Conservation (phyloP, 2,797 vertebrate genomes). For the Pipistrellus kuhlii region DNA sequence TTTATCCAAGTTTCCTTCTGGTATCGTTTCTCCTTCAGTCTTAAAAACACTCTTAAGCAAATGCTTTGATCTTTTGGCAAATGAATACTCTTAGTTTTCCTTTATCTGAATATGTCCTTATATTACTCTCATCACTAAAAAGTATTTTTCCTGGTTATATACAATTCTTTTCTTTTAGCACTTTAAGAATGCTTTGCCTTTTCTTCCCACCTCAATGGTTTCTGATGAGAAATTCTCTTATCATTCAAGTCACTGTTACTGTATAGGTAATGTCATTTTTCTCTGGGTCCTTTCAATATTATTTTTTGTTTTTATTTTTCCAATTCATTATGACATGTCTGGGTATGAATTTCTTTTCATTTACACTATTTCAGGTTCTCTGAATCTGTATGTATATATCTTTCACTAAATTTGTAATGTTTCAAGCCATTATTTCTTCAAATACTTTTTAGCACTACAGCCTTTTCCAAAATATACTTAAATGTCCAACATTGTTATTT, state of each 20-base stretch:
- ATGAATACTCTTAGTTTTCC: background rate
- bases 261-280: background rate
- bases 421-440: slow-evolving; percentile 8
- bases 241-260: background rate
- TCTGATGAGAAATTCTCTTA: background rate
- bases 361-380: slow-evolving; percentile 24
- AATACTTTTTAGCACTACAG: slow-evolving; percentile 19
- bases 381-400: background rate
- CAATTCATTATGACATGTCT: background rate
- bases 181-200: background rate
- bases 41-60: background rate
- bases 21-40: slow-evolving; percentile 5
- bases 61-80: slow-evolving; percentile 21
- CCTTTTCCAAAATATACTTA: slow-evolving; percentile 17
- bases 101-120: slow-evolving; percentile 8
- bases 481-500: background rate
- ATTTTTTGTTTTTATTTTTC: background rate
- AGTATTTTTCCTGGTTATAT: background rate
- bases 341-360: background rate
- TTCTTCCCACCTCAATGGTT: background rate
- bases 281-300: background rate
- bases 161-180: background rate
- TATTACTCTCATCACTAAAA: slow-evolving; percentile 36
- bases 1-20: background rate
- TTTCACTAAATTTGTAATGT: background rate